A percentile compares a stretch with the other conserved stretches of the same genome.
Conservation (phyloP, 2,113 vertebrate species). For the Seriola aureovittata region DNA sequence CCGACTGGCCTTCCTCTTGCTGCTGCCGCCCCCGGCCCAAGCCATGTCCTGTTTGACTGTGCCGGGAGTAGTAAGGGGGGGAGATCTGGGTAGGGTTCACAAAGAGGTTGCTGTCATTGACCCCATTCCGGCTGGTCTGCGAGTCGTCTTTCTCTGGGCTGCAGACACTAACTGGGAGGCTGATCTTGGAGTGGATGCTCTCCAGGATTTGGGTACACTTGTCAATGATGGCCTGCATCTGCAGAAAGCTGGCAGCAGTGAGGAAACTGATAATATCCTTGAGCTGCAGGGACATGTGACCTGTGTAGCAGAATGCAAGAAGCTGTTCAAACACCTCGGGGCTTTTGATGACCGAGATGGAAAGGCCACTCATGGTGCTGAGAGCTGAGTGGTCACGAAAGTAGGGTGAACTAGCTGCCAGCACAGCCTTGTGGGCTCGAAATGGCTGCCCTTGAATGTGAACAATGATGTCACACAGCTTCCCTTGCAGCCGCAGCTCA, state of each 20-base stretch:
- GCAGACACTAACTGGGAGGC: constrained; percentile 87
- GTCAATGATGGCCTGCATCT: constrained; percentile 99
- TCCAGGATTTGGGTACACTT: constrained; percentile 98
- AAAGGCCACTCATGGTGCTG: constrained; percentile 98
- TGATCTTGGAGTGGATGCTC: constrained; percentile 98
- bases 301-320: constrained; percentile 98
- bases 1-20: constrained; percentile 95
- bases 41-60: constrained; percentile 84
- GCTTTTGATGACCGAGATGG: constrained; percentile 98
- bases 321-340: constrained; percentile 98
- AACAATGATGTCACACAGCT: constrained; percentile 98
- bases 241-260: constrained; percentile 97
- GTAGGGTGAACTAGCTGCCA: constrained; percentile 97
- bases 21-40: constrained; percentile 83
- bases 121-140: constrained; percentile 88
- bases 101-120: constrained; percentile 93
- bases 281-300: constrained; percentile 96
- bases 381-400: constrained; percentile 98
- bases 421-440: constrained; percentile 96
- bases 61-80: constrained; percentile 92
- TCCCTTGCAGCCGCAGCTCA: constrained; percentile 95
- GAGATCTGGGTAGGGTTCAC: constrained; percentile 97
- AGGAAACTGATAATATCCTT: constrained; percentile 98
- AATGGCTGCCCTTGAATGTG: constrained; percentile 99
- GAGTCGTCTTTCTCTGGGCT: constrained; percentile 89